Base-by-base conservation (phyloP, 2,113 vertebrate genomes). In the Anas platyrhynchos region DNA sequence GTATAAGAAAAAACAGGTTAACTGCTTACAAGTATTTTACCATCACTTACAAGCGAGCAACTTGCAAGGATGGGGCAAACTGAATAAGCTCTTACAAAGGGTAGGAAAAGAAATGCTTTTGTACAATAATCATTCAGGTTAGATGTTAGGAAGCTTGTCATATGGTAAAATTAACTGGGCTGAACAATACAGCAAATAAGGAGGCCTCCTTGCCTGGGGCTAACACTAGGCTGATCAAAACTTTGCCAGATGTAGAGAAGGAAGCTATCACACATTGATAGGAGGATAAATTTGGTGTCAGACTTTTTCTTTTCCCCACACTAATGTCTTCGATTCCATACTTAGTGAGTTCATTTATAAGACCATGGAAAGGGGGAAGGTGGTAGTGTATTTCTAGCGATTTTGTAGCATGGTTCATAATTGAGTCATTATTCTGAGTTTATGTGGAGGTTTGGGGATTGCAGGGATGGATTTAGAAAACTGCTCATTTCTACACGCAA, bases 361-460 rank as follows among this genome's bases (percentile, higher is more conserved):
- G 73, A 67, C 23, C 16, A 54, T 38, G 1, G 1, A 77, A 68
- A 80, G 18, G 25, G 27, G 13, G 76, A 89, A 56, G n/a, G 58
- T 32, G 82, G 52, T 31, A 36, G 21, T 59, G 56, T 83, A 50
- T 88, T 95, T 91, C 73, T 81, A 58, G 73, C 65, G 55, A 36
- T 80, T 88, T 76, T 77, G 62, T 69, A 79, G 54, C 29, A 3
- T 27, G 48, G 84, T 46, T 94, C 62, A 43, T 84, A 87, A 92
- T 23, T 89, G 74, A 93, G 59, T 69, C 67, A 68, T 95, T 85
- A 83, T 86, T 96, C 88, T 83, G 77, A 91, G 74, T 92, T 94
- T 96, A 62, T 69, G 4, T 11, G 46, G 81, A 76, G 71, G 83
- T 91, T 95, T 85, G 86, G 34, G 78, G 58, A 55, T 83, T 87